A percentile compares a stretch with the other conserved stretches of the same genome.
phyloP scores from a whole-genome alignment of 2,113 vertebrate genomes.

The Psittacara wagleri region DNA sequence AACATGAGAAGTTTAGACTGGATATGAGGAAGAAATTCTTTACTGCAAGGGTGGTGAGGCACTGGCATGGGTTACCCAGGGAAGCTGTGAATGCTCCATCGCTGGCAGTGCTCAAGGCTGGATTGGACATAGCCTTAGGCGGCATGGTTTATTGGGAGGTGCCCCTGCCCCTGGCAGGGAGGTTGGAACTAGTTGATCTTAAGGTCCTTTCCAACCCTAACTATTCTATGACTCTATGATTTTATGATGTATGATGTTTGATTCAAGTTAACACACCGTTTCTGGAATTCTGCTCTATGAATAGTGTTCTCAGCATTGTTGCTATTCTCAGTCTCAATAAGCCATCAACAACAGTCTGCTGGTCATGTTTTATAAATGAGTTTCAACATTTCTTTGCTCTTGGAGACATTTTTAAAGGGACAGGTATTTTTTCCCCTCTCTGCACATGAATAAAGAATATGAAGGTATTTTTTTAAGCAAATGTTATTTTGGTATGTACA shows the following conservation, averaged over 20 bases:
- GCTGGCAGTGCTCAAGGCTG: too few species aligned
- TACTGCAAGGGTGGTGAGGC: too few species aligned
- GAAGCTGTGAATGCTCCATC: too few species aligned
- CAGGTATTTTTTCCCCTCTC: background rate
- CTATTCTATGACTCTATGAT: too few species aligned
- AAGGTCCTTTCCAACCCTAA: too few species aligned
- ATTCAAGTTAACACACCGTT: constrained; percentile 40
- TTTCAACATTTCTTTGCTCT: constrained; percentile 43
- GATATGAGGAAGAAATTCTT: too few species aligned
- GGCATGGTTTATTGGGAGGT: too few species aligned
- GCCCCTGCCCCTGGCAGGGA: too few species aligned
- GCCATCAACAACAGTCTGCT: constrained; percentile 36
- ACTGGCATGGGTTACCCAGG: too few species aligned
- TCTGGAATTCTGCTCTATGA: constrained; percentile 19
- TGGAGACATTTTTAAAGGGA: constrained; percentile 46
- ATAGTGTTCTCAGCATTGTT: background rate
- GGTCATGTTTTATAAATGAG: constrained; percentile 69
- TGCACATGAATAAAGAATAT: background rate
- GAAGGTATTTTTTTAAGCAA: background rate
- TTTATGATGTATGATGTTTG: background rate
- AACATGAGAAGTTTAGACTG: too few species aligned
- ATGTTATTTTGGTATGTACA: background rate
- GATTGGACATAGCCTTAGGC: too few species aligned
- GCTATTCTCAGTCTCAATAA: constrained; percentile 53
- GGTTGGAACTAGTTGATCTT: too few species aligned